Evolutionary conservation across 1,140 invertebrate genomes (phyloP).

Genomic region (Drosophila persimilis): DNA sequence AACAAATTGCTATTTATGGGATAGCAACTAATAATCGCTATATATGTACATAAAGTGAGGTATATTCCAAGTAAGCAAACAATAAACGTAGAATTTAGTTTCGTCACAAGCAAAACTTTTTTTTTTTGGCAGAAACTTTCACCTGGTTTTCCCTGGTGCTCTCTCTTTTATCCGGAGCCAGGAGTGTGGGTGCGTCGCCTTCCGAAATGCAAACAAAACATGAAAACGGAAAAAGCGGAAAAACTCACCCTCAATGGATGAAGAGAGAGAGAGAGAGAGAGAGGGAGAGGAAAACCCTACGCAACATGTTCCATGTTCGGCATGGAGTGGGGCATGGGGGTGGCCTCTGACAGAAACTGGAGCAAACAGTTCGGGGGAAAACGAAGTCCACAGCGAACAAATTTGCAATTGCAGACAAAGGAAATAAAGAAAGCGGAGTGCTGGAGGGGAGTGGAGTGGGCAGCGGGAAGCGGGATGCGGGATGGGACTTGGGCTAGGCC

Average conservation of each 20-base stretch:
- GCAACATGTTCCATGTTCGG: slow-evolving; percentile 79
- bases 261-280: background rate
- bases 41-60: too few relatives aligned
- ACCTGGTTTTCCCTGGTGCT: slow-evolving; percentile 10
- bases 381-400: slow-evolving; percentile 47
- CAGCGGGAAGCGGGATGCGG: background rate
- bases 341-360: slow-evolving; percentile 51
- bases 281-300: slow-evolving; percentile 57
- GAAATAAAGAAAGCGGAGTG: slow-evolving; percentile 20
- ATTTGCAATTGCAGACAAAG: slow-evolving; percentile 61
- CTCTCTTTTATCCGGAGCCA: too few relatives aligned
- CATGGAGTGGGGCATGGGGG: slow-evolving; percentile 13
- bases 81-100: slow-evolving; percentile 23
- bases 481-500: slow-evolving; percentile 49
- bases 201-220: slow-evolving; percentile 48
- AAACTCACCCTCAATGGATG: slow-evolving; percentile 55
- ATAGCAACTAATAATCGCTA: background rate
- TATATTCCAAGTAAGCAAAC: background rate
- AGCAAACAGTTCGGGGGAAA: slow-evolving; percentile 38
- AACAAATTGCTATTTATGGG: background rate
- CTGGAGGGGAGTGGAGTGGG: background rate
- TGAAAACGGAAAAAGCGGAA: slow-evolving; percentile 14
- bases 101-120: background rate
- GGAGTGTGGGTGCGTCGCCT: slow-evolving; percentile 14
- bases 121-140: slow-evolving; percentile 10